phyloP scores from a whole-genome alignment of 2,888 invertebrate species.

The Ephialtes manifestator region DNA sequence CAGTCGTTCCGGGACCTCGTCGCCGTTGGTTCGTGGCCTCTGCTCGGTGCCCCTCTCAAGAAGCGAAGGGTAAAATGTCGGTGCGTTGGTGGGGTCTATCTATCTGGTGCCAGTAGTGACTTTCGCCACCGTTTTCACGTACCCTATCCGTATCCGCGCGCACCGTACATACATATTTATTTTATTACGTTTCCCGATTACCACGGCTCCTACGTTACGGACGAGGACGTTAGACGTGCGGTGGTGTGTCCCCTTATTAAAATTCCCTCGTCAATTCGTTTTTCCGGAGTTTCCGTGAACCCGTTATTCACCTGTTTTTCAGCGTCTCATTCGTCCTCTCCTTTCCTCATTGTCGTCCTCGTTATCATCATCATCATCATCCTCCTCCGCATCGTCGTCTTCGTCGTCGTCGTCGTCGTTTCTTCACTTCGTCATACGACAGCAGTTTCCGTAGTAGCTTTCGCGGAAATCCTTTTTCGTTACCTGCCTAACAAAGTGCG shows the following conservation, averaged over 20 bases:
- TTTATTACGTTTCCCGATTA: constrained; percentile 40
- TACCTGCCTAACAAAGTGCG: not conserved
- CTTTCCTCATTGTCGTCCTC: constrained; percentile 27
- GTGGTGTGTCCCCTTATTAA: constrained; percentile 36
- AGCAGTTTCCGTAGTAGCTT: constrained; percentile 16
- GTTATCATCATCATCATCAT: not conserved
- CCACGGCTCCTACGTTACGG: constrained; percentile 13
- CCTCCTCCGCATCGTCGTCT: not conserved
- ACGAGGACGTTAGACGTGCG: constrained; percentile 5
- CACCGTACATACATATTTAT: constrained; percentile 17
- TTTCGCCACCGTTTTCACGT: constrained; percentile 77
- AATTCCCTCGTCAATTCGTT: constrained; percentile 52
- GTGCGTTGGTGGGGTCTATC: constrained; percentile 86
- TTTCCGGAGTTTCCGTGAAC: constrained; percentile 37
- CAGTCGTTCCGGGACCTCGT: constrained; percentile 22
- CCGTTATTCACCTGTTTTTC: constrained; percentile 64
- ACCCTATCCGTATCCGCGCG: constrained; percentile 56
- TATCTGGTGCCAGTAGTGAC: constrained; percentile 80
- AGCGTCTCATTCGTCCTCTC: constrained; percentile 39
- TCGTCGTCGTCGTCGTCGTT: not conserved
- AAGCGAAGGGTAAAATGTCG: constrained; percentile 87
- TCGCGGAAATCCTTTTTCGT: not conserved
- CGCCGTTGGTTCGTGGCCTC: constrained; percentile 45
- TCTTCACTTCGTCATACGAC: not conserved
- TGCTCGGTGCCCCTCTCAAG: constrained; percentile 61